These are phyloP conservation scores for Perccottus glenii DNA, from an alignment of 2,113 vertebrate species.

Conservation along the genomic window DNA sequence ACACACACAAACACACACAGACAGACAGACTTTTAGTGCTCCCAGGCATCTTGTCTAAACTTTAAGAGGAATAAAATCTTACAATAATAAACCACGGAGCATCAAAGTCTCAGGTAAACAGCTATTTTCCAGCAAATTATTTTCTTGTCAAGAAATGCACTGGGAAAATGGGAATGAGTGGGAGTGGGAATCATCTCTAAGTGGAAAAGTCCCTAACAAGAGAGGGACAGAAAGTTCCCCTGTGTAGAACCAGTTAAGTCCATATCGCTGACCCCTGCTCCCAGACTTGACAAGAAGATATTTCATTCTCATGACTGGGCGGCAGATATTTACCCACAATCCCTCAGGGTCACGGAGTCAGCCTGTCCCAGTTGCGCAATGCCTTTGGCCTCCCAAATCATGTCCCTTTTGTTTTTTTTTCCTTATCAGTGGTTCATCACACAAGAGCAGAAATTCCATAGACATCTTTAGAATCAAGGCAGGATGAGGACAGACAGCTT, in stretches of 20 bases:
- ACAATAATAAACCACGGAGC: conserved; percentile 53
- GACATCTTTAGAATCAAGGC: not conserved
- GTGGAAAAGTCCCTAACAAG: conserved; percentile 31
- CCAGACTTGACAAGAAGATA: conserved; percentile 47
- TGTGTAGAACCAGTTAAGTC: conserved; percentile 26
- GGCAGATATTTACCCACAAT: conserved; percentile 76
- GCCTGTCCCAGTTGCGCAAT: conserved; percentile 40
- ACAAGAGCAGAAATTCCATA: conserved; percentile 3
- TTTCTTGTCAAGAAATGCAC: conserved; percentile 24
- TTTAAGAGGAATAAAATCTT: conserved; percentile 47
- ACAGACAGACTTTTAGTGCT: conserved; percentile 24
- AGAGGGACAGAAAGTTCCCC: conserved; percentile 38
- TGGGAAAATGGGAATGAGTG: conserved; percentile 48
- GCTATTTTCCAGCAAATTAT: conserved; percentile 55
- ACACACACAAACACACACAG: conserved; percentile 21
- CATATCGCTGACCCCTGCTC: conserved; percentile 51
- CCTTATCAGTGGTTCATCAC: conserved; percentile 17
- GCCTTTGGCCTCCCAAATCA: conserved; percentile 39
- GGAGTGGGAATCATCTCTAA: conserved; percentile 12
- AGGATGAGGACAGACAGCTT: not conserved
- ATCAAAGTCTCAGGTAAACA: conserved; percentile 56
- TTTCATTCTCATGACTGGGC: conserved; percentile 75
- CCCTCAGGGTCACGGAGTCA: conserved; percentile 55
- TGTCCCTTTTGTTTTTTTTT: not conserved
- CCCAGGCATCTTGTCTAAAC: conserved; percentile 34